Evolutionary conservation across 2,797 vertebrate species (phyloP).

Genomic region (Rhinogobio ventralis): DNA sequence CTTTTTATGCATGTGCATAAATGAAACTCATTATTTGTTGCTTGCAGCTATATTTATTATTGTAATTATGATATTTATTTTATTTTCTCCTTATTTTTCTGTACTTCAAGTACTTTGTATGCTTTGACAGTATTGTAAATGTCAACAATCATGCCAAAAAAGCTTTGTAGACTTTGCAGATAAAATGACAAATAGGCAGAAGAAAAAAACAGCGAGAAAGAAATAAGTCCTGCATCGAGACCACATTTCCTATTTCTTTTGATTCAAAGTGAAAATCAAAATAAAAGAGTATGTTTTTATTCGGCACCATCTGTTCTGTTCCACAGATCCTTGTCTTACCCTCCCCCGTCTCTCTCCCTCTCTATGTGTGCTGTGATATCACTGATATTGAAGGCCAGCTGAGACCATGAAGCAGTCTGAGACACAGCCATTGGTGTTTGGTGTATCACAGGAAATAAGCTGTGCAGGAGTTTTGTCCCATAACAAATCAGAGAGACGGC

Average conservation of each 20-base stretch:
- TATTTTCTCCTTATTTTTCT: neutral
- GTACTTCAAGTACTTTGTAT: neutral
- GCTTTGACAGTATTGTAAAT: neutral
- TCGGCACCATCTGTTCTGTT: slow-evolving; percentile 32
- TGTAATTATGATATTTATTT: neutral
- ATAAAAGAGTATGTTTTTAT: slow-evolving; percentile 40
- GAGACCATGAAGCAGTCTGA: slow-evolving; percentile 22
- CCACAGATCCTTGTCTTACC: slow-evolving; percentile 16
- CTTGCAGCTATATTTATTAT: neutral
- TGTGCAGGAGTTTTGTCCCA: neutral
- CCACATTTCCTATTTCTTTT: neutral
- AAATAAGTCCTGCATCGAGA: slow-evolving; percentile 17
- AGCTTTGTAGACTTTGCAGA: neutral
- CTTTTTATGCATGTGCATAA: neutral
- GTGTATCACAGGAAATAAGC: slow-evolving; percentile 37
- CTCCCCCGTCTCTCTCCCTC: slow-evolving; percentile 17
- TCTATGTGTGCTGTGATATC: slow-evolving; percentile 51
- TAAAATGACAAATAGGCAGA: neutral
- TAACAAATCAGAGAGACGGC: neutral
- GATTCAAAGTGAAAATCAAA: slow-evolving; percentile 44
- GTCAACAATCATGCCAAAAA: neutral
- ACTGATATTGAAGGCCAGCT: slow-evolving; percentile 18
- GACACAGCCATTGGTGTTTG: slow-evolving; percentile 3
- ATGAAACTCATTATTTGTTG: neutral
- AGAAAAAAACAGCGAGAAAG: neutral